Conservation (phyloP, 2,797 vertebrate genomes). For the Acanthis flammea region DNA sequence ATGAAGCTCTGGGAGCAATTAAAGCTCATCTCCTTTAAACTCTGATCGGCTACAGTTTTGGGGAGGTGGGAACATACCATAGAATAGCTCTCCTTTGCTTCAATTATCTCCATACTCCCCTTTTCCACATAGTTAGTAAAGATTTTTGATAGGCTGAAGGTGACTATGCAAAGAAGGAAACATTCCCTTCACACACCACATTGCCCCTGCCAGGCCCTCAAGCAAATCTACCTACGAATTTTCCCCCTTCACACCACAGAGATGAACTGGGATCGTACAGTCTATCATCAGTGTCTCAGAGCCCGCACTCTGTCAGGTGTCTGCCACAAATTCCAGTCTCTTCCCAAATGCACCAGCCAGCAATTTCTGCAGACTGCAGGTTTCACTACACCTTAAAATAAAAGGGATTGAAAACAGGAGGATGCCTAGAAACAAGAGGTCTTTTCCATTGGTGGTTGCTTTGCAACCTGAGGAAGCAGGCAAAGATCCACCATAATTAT, state of each 20-base stretch:
- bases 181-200: rapidly evolving
- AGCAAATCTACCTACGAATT: not conserved
- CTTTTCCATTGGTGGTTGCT: not conserved
- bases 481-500: constrained; percentile 51
- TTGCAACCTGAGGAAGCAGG: constrained; percentile 14
- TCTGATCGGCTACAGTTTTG: not conserved
- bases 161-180: not conserved
- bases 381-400: not conserved
- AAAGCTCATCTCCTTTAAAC: not conserved
- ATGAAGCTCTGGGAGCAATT: not conserved
- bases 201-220: rapidly evolving
- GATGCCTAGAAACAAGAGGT: not conserved
- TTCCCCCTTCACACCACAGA: not conserved
- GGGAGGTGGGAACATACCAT: not conserved
- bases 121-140: not conserved
- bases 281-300: rapidly evolving
- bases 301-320: not conserved
- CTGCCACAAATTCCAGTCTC: not conserved
- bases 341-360: not conserved
- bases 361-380: not conserved
- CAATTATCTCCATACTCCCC: not conserved
- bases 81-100: not conserved
- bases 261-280: not conserved
- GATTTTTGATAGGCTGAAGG: not conserved
- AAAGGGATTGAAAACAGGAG: not conserved